Evolutionary conservation across 2,797 vertebrate species (phyloP).

Genomic region (Melopsittacus undulatus): DNA sequence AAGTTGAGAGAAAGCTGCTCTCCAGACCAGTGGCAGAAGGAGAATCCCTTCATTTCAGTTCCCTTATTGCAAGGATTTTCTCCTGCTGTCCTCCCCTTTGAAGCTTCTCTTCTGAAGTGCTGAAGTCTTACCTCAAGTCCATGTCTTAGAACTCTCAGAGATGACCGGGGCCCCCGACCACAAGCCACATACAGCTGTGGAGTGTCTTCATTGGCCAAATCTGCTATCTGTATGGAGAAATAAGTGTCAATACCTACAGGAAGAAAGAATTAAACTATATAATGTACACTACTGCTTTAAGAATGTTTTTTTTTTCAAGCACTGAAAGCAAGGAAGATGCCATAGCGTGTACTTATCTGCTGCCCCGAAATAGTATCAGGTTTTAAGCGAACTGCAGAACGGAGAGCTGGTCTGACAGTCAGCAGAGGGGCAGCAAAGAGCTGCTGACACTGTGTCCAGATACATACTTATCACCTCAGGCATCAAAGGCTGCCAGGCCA

Average conservation of each 20-base stretch:
- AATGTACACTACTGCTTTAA: not conserved
- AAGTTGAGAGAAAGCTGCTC: not conserved
- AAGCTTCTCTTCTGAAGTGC: not conserved
- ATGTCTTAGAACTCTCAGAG: slow-evolving; percentile 92
- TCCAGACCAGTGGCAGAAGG: not conserved
- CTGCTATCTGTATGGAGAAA: slow-evolving; percentile 85
- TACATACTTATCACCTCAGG: not conserved
- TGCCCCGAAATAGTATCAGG: not conserved
- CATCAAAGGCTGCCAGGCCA: not conserved
- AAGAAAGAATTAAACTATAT: not conserved
- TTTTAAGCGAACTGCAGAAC: not conserved
- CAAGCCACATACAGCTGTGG: slow-evolving; percentile 95
- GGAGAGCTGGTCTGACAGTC: not conserved
- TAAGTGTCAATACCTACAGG: fast-evolving
- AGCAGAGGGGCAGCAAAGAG: not conserved
- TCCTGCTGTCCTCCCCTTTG: not conserved
- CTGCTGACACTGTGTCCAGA: not conserved
- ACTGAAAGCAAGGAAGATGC: not conserved
- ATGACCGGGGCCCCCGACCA: slow-evolving; percentile 93
- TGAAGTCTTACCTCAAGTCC: slow-evolving; percentile 89
- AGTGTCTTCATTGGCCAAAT: slow-evolving; percentile 98
- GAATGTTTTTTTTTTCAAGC: not conserved
- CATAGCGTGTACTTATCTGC: not conserved
- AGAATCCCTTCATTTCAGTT: not conserved
- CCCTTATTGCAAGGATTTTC: not conserved